These are phyloP conservation scores for Sinopyrophorus schimmeli DNA, from an alignment of 2,888 invertebrate species.

Conservation along the genomic window DNA sequence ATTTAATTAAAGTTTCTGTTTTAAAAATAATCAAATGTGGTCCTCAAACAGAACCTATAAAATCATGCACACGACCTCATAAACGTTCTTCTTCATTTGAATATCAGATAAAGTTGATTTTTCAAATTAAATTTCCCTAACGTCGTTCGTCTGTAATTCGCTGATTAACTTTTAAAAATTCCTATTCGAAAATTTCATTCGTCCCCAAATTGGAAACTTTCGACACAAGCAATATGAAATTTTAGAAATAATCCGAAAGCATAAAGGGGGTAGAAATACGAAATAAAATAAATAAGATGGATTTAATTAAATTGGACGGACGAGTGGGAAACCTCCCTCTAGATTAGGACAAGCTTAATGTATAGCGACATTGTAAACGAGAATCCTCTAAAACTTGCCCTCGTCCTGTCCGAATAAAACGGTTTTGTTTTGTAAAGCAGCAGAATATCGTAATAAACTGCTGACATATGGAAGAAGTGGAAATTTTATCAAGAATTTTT, in stretches of 20 bases:
- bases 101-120: no score
- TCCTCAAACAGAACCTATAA: no score
- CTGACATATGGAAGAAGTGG: constrained; percentile 6
- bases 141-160: no score
- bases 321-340: constrained; percentile 24
- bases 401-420: constrained; percentile 15
- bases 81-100: no score
- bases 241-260: constrained; percentile 13
- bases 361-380: constrained; percentile 22
- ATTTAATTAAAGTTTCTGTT: no score
- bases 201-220: no score
- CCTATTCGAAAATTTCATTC: no score
- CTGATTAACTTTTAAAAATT: no score
- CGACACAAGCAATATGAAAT: constrained; percentile 15
- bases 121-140: no score
- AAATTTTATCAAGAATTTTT: no score
- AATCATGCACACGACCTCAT: no score
- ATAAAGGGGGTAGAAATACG: constrained; percentile 23
- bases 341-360: constrained; percentile 26
- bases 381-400: constrained; percentile 18
- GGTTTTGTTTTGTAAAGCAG: constrained; percentile 10
- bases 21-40: no score
- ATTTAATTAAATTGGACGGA: constrained; percentile 28
- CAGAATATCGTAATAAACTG: constrained; percentile 12
- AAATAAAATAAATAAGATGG: constrained; percentile 30